Evolutionary conservation across 2,888 invertebrate species (phyloP).

Genomic region (Chydorus sphaericus): DNA sequence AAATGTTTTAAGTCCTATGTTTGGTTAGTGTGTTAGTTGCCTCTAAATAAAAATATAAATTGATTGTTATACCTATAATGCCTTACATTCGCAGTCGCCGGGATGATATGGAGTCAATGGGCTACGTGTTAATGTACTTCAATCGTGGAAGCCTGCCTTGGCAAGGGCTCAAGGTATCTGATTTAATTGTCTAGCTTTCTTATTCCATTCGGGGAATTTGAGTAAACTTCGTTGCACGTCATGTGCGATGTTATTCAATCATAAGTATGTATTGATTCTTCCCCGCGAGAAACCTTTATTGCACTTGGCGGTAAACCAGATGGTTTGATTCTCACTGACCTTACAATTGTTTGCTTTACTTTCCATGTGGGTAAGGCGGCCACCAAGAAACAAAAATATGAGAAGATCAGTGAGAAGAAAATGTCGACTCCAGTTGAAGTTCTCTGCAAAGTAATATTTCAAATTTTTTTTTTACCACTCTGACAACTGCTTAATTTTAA

Average conservation of each 20-base stretch:
- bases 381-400: constrained; percentile 97
- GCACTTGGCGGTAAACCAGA: not conserved
- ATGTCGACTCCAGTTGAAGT: constrained; percentile 98
- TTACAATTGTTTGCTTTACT: constrained; percentile 8
- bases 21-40: no score
- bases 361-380: constrained; percentile 47
- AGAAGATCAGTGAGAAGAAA: constrained; percentile 98
- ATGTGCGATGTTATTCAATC: not conserved
- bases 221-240: not conserved
- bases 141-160: constrained; percentile 84
- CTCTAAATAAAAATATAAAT: no score
- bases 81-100: no score
- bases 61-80: no score
- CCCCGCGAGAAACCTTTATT: not conserved
- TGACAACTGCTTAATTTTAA: not conserved
- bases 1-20: no score
- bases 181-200: constrained; percentile 2
- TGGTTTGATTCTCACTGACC: constrained; percentile 1
- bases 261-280: not conserved
- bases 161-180: constrained; percentile 65
- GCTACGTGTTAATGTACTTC: constrained; percentile 98
- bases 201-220: not conserved
- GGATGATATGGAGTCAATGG: constrained; percentile 98
- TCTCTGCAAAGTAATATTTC: constrained; percentile 89
- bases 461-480: no score